A percentile compares a stretch with the other conserved stretches of the same genome.
These are phyloP conservation scores for Argyresthia albistria DNA, from an alignment of 2,888 invertebrate genomes.

Conservation along the genomic window DNA sequence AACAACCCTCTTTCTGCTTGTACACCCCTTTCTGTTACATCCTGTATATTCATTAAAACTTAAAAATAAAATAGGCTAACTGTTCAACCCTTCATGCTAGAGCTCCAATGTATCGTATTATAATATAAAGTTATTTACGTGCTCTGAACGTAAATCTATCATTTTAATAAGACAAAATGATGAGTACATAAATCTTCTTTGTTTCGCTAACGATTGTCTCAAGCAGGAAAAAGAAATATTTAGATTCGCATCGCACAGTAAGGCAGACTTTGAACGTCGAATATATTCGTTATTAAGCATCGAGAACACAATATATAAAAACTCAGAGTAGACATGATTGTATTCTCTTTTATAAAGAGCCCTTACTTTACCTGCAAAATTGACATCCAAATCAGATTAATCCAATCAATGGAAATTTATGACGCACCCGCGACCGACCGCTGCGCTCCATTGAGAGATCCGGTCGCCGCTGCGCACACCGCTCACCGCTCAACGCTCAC, in stretches of 20 bases:
- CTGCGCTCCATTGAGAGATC: conserved; percentile 54
- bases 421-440: conserved; percentile 61
- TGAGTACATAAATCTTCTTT: conserved; percentile 44
- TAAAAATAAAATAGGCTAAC: too few relatives aligned
- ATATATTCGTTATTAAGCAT: conserved; percentile 52
- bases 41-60: too few relatives aligned
- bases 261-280: conserved; percentile 28
- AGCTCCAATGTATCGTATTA: too few relatives aligned
- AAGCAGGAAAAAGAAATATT: conserved; percentile 24
- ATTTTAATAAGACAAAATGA: conserved; percentile 50
- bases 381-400: conserved; percentile 73
- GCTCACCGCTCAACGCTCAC: conserved; percentile 4
- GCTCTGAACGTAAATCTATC: conserved; percentile 22
- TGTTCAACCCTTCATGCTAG: too few relatives aligned
- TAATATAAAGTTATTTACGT: too few relatives aligned
- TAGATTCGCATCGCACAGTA: conserved; percentile 22
- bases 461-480: conserved; percentile 28
- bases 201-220: conserved; percentile 45
- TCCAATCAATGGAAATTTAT: conserved; percentile 73
- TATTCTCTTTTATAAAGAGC: conserved; percentile 56
- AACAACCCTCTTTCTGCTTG: too few relatives aligned
- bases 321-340: conserved; percentile 41
- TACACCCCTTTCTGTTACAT: too few relatives aligned
- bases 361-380: conserved; percentile 62
- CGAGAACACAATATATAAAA: conserved; percentile 37